Evolutionary conservation across 2,888 invertebrate species (phyloP).

Genomic region (Microctonus aethiopoides): DNA sequence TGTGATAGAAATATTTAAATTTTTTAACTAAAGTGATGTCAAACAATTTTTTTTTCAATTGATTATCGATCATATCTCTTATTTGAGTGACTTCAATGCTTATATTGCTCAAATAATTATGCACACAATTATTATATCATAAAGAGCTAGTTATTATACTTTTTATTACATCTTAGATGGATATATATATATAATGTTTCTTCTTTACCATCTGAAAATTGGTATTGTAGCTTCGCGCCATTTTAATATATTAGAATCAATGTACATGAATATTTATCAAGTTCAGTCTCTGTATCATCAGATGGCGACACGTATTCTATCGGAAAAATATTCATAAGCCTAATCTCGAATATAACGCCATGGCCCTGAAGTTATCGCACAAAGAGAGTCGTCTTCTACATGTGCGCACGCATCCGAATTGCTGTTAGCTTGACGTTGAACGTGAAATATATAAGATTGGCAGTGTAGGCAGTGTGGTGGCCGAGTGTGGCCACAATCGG

Average conservation of each 20-base stretch:
- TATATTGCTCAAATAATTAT: background rate
- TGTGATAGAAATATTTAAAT: too few species aligned
- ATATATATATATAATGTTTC: background rate
- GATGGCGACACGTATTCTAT: background rate
- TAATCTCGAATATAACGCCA: background rate
- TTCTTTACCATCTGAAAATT: background rate
- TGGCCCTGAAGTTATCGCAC: background rate
- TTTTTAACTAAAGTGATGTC: too few species aligned
- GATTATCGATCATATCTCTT: background rate
- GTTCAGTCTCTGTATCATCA: background rate
- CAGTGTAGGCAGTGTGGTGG: conserved; percentile 53
- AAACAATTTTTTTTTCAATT: background rate
- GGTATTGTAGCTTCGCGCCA: background rate
- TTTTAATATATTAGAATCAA: too few species aligned
- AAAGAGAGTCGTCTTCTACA: background rate
- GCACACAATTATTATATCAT: background rate
- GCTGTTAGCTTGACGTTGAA: conserved; percentile 31
- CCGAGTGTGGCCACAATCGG: conserved; percentile 51
- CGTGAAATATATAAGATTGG: conserved; percentile 45
- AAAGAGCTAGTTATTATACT: background rate
- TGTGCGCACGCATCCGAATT: conserved; percentile 37
- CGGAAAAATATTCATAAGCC: too few species aligned
- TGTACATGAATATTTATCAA: background rate
- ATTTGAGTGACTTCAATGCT: conserved; percentile 34
- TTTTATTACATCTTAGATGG: too few species aligned